These are phyloP conservation scores for Matsumurasca onukii DNA, from an alignment of 1,140 invertebrate species.

Conservation along the genomic window DNA sequence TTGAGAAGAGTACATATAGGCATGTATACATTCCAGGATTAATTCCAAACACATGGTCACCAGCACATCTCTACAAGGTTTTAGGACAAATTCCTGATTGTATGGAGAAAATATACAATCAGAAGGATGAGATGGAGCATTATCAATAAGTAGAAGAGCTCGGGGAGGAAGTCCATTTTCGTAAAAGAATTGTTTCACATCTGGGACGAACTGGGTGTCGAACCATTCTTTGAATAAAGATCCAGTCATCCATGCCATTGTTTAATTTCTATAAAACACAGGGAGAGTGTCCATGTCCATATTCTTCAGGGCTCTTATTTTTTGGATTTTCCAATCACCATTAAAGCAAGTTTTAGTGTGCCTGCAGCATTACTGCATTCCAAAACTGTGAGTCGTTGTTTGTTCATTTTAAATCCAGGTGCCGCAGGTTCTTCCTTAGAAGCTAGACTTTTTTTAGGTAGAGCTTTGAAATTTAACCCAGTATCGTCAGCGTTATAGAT, in stretches of 20 bases:
- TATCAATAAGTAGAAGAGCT: slow-evolving; percentile 44
- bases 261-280: slow-evolving; percentile 40
- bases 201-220: slow-evolving; percentile 42
- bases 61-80: no score
- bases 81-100: no score
- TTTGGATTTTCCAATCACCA: slow-evolving; percentile 28
- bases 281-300: slow-evolving; percentile 32
- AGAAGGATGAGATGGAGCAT: slow-evolving; percentile 42
- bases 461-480: slow-evolving; percentile 18
- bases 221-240: slow-evolving; percentile 44
- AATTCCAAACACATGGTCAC: no score
- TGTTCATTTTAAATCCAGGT: background rate
- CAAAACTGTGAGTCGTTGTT: background rate
- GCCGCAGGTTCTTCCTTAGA: background rate
- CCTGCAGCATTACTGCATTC: background rate
- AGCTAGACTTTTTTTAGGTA: background rate
- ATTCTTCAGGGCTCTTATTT: slow-evolving; percentile 40
- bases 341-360: background rate
- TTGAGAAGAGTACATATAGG: no score
- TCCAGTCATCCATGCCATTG: slow-evolving; percentile 42
- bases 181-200: background rate
- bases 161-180: background rate
- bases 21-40: no score
- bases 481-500: slow-evolving; percentile 1
- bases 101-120: no score